Base-by-base conservation (phyloP, 2,888 invertebrate species). In the Synanthedon myopaeformis region DNA sequence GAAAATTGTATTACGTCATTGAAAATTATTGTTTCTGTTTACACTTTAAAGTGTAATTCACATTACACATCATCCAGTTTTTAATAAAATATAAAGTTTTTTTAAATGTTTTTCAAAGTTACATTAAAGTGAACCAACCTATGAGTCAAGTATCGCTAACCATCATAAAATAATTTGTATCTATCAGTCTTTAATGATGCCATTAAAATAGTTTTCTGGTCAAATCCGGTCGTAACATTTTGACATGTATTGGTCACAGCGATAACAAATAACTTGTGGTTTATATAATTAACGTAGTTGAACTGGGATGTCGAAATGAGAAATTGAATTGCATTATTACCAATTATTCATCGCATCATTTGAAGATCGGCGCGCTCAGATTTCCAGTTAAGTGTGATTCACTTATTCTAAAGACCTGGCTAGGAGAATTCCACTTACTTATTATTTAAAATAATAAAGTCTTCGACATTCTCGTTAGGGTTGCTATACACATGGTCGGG, bases 151-250 rank as follows among this genome's bases (percentile, higher is more conserved):
- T 64, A 62, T 58, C 58, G 56, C 45, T 57, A 70, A 69, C 66
- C 69, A 66, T 70, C 64, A 55, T 56, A 70, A 69, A 76, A 72
- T 75, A 73, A 82, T 83, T 83, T 82, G 82, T 83, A 66, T 79
- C 82, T 81, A 82, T 82, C 83, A 79, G 77, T 79, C 79, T 81
- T 81, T 84, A 82, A 84, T 83, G 79, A 76, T 74, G 68, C 74
- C 76, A 79, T 82, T 79, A 80, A 78, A 83, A 79, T 79, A 74
- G 74, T 76, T 78, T 73, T 79, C 82, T 77, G 82, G 81, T 82
- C 74, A 59, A 66, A 72, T 63, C 67, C 67, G 69, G 72, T 75
- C 72, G 69, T 74, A 77, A 76, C 70, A 76, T 76, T 82, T 81
- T 76, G 78, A 75, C 74, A 70, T 70, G 70, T 73, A 66, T 76